Percentiles rank a stretch among this genome's conserved stretches.
phyloP scores from a whole-genome alignment of 2,113 vertebrate genomes.

The Rhinopithecus roxellana region DNA sequence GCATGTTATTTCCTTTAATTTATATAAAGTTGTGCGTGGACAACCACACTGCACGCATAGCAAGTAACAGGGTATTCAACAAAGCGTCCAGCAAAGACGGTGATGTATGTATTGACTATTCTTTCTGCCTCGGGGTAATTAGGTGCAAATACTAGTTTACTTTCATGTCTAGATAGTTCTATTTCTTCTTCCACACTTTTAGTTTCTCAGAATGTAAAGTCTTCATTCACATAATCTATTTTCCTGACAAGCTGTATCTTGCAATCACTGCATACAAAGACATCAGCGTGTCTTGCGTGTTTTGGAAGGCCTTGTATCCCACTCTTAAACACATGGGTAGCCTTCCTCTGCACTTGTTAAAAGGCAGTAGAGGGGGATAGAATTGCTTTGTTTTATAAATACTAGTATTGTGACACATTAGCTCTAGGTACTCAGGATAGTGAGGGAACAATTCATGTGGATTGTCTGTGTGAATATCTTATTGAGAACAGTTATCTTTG shows the following conservation, averaged over 20 bases:
- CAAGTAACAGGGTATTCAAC: neutral
- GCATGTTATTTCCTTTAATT: neutral
- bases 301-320: fast-evolving
- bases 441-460: no score
- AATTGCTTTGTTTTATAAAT: neutral
- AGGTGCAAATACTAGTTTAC: neutral
- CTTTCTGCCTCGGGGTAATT: neutral
- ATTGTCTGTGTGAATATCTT: neutral
- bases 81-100: neutral
- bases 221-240: neutral
- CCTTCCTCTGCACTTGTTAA: neutral
- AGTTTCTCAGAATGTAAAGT: neutral
- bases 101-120: fast-evolving
- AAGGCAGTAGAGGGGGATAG: neutral
- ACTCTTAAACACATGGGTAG: neutral
- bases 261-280: neutral
- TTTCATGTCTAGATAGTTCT: neutral
- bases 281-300: fast-evolving
- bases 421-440: neutral
- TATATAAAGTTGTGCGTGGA: neutral
- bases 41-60: fast-evolving
- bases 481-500: neutral
- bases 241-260: neutral
- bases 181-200: neutral
- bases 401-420: neutral